Evolutionary conservation across 2,888 invertebrate genomes (phyloP).

Genomic region (Pterobdella sp.): DNA sequence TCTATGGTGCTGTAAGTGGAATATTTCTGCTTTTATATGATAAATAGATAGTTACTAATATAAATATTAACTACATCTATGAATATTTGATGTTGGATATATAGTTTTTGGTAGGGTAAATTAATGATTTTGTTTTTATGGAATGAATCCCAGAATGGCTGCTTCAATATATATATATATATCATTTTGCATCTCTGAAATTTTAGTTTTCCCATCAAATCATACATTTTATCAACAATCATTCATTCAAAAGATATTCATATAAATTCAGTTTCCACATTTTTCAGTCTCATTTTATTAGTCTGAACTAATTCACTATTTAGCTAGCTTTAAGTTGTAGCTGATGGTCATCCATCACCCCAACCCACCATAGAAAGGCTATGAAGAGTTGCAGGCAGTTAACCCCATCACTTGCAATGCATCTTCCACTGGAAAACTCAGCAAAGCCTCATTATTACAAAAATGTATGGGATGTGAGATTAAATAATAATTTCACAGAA

Average conservation of each 20-base stretch:
- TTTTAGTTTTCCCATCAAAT: no score
- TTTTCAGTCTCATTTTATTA: no score
- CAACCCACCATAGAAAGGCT: slow-evolving; percentile 62
- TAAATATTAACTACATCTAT: neutral
- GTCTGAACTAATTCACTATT: no score
- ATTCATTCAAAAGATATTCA: no score
- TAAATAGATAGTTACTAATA: neutral
- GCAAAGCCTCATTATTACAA: slow-evolving; percentile 89
- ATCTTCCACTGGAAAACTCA: slow-evolving; percentile 72
- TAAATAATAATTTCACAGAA: no score
- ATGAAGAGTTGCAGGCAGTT: slow-evolving; percentile 81
- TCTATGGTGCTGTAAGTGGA: neutral
- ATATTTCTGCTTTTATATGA: neutral
- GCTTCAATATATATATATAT: neutral
- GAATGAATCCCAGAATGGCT: neutral
- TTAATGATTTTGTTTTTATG: neutral
- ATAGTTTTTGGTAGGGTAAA: neutral
- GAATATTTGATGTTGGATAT: no score
- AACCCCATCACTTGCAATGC: slow-evolving; percentile 74
- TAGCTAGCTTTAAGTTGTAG: no score
- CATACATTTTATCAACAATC: no score
- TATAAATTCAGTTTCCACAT: no score
- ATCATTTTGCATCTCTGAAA: no score
- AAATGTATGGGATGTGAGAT: no score
- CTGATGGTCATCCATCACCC: no score